phyloP scores from a whole-genome alignment of 1,140 invertebrate species.

The Pseudomyrmex sp. region DNA sequence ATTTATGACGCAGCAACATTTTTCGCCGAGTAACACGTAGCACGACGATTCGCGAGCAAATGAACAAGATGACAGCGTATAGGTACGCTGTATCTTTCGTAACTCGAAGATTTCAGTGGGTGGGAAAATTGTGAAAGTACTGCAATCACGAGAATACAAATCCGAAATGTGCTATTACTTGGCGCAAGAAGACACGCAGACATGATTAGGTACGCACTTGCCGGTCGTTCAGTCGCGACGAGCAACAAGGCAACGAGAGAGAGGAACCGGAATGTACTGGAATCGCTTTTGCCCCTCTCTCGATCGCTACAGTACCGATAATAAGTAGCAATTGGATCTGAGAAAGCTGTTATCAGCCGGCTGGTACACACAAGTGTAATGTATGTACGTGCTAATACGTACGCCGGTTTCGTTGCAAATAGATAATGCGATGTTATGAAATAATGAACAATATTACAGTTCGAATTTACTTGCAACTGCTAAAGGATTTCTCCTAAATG shows the following conservation, averaged over 20 bases:
- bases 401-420: too few species aligned
- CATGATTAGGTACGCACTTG: constrained; percentile 15
- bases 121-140: too few species aligned
- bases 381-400: too few species aligned
- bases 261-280: not conserved
- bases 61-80: not conserved
- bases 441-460: too few species aligned
- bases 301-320: not conserved
- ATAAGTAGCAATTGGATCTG: not conserved
- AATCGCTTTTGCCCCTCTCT: constrained; percentile 8
- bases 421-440: too few species aligned
- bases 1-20: constrained; percentile 23
- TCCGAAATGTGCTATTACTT: constrained; percentile 21
- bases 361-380: too few species aligned
- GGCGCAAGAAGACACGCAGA: not conserved
- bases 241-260: not conserved
- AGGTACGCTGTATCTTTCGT: not conserved
- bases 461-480: too few species aligned
- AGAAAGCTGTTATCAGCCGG: not conserved
- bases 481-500: too few species aligned
- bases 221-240: not conserved
- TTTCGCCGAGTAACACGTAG: not conserved
- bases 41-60: not conserved
- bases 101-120: not conserved
- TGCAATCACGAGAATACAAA: not conserved